Evolutionary conservation across 2,113 vertebrate species (phyloP), one percentile per base, ranked within the genome.

Genomic region (Pseudonaja textilis): DNA sequence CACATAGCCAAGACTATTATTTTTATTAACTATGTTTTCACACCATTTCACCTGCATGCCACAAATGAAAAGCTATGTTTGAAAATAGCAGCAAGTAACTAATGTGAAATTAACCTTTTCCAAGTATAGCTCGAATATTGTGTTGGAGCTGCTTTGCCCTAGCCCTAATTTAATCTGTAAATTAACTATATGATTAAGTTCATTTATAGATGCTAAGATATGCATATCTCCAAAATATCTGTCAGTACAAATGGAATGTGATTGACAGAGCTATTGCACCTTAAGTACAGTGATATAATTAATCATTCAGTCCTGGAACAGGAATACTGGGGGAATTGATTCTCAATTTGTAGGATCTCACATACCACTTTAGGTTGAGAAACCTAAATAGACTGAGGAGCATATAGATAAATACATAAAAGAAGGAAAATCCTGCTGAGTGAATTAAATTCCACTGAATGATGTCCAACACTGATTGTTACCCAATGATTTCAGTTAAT

Each of bases 11-110:
- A 42, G 42, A 42, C 42, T 42, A 42, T 42, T 42, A 3, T n/a
- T 95, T 91, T 95, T 96, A 96, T 95, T 96, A 94, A 95, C 86
- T 95, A 61, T 8, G 56, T 56, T 93, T 95, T 95, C 94, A 90
- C 89, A 94, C 85, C 42, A 86, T 90, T 93, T 95, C 89, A 69
- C 93, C 57, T 95, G 69, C 93, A 85, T 56, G n/a, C 61, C 89
- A 95, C 93, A 95, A 94, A 94, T 81, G 64, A 91, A 93, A 94
- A 96, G 69, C 95, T 93, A 95, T 93, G n/a, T 94, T 89, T 93
- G 90, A 93, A 96, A 96, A 95, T 26, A 94, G 9, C 42, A 59
- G 91, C 91, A 92, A 95, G 52, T 93, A 94, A 93, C 61, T 39
- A 90, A 64, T 18, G 55, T 47, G 29, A 26, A 7, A 90, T 93